Evolutionary conservation across 2,888 invertebrate species (phyloP).

Genomic region (Zhengitettix transpicula): DNA sequence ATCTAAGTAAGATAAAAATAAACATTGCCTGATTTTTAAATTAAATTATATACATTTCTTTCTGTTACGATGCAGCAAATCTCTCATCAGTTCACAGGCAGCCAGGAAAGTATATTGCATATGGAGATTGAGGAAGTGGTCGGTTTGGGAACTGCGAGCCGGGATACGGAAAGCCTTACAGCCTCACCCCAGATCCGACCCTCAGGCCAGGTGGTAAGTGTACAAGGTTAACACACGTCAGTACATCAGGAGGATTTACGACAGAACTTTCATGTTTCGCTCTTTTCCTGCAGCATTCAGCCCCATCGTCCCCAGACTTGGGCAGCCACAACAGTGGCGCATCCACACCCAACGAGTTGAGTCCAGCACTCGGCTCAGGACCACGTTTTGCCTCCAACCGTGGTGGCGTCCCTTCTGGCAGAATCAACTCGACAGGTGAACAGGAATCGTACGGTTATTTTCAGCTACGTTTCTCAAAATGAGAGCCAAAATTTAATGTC

Average conservation of each 20-base stretch:
- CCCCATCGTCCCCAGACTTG: neutral
- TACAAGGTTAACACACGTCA: neutral
- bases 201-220: neutral
- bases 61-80: too few species aligned
- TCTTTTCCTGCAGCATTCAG: neutral
- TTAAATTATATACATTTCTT: too few species aligned
- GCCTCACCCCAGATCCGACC: neutral
- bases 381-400: neutral
- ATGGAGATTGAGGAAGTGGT: slow-evolving; percentile 40
- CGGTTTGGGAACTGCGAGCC: neutral
- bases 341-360: neutral
- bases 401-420: neutral
- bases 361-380: neutral
- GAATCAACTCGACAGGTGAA: neutral
- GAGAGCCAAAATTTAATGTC: too few species aligned
- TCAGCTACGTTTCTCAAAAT: too few species aligned
- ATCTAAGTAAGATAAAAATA: too few species aligned
- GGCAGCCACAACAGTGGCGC: neutral
- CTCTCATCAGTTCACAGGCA: slow-evolving; percentile 52
- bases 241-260: neutral
- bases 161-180: neutral
- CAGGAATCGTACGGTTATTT: too few species aligned
- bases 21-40: too few species aligned
- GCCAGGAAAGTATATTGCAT: slow-evolving; percentile 70
- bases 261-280: neutral